Evolutionary conservation across 2,888 invertebrate species (phyloP), one percentile per base, ranked within the genome.

Genomic region (Cepaea hortensis): DNA sequence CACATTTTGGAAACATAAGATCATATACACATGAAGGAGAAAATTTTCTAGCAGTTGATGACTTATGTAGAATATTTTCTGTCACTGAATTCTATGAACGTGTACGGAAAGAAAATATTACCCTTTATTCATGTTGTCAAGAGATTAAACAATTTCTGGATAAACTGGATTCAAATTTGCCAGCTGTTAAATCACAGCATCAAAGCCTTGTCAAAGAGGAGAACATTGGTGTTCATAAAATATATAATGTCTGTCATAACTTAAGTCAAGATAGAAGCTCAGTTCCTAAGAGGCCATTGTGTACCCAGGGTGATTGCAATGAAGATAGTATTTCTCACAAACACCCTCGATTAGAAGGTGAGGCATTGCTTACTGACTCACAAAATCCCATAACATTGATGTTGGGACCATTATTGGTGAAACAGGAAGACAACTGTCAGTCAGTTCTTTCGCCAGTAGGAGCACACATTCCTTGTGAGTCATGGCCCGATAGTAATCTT

Each of bases 71-170:
- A 9, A 46, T 80, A 18, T 65, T 87, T 20, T 79, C 75, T 55
- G 2, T 48, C 48, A 55, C 48, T 9, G 70, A 84, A 18, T 87
- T 87, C 55, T 23, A 62, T 50, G n/a, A 70, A 48, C n/a, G 35
- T 23, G 55, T 84, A 11, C 65, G 75, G 68, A 81, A 73, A 48
- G 84, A 87, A 20, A 87, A 87, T 46, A 84, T 87, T 55, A 68
- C 35, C 23, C 55, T 87, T 48, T 87, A 84, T 79, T 84, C 84
- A 11, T 87, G 87, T 55, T 84, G 81, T 48, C 35, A 80, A n/a
- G 84, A 87, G 5, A 87, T 87, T 11, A 68, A n/a, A 35, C 20
- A 73, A n/a, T 87, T 87, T 76, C 72, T 87, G n/a, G 84, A 76
- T 62, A 15, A 23, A n/a, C 48, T 87, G 15, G 23, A 20, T 35